Base-by-base conservation (phyloP, 1,140 invertebrate genomes). In the Drosophila kepulauana region DNA sequence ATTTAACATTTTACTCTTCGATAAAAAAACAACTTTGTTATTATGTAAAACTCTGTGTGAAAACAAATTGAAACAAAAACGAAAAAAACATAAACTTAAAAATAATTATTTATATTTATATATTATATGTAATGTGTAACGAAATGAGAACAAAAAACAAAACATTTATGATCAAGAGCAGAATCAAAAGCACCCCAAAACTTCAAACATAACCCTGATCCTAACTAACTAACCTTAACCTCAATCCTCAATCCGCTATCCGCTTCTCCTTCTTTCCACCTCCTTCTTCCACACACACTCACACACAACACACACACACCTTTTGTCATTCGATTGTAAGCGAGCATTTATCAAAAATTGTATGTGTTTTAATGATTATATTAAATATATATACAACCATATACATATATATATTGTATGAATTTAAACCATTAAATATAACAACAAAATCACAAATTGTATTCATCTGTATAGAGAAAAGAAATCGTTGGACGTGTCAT, bases 331-430 rank as follows among this genome's bases (percentile, higher is more conserved):
- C 81, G 71, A 89, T 77, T 90, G 79, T 90, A 90, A 90, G 81
- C 78, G 81, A 90, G 86, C 86, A 86, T 90, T 90, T 90, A 90
- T 91, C 79, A 90, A 91, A 90, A 90, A 87, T 91, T 91, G 79
- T 90, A 87, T 87, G 86, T 89, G 86, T 89, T 89, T 90, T 86
- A 90, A 89, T 88, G 84, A 88, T 88, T 87, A 87, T 87, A 87
- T 87, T 86, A 90, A 88, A 87, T 86, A 86, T 86, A 88, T 89
- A 89, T 84, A 89, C 72, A 74, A 75, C 58, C 72, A 86, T 86
- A 86, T 79, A 88, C 79, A 89, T 89, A 89, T 76, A 87, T 76
- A 84, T 82, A 84, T 84, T 79, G 75, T 78, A 75, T 82, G 72
- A 76, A 77, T 79, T 79, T 74, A 79, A 79, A 77, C 66, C 73